phyloP scores from a whole-genome alignment of 2,113 vertebrate genomes.

The Manacus vitellinus region DNA sequence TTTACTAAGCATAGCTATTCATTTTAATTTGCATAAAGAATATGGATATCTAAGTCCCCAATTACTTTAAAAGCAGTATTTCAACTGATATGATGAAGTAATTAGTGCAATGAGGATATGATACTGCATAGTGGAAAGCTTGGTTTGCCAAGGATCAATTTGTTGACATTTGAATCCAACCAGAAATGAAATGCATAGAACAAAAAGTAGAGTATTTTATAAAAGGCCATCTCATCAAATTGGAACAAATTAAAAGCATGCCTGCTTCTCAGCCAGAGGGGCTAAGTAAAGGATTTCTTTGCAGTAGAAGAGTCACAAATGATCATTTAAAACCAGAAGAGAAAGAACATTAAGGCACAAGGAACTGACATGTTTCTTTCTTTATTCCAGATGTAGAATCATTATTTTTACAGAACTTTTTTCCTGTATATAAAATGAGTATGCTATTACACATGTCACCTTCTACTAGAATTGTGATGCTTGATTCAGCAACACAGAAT shows the following conservation, averaged over 20 bases:
- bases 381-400: background rate
- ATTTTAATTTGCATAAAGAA: constrained; percentile 74
- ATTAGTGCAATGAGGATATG: constrained; percentile 59
- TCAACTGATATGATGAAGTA: constrained; percentile 49
- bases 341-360: background rate
- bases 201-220: constrained; percentile 4
- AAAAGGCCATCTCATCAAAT: constrained; percentile 20
- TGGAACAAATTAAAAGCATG: background rate
- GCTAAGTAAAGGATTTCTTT: background rate
- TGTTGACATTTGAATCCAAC: constrained; percentile 53
- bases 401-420: background rate
- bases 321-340: background rate
- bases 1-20: constrained; percentile 40
- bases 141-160: constrained; percentile 71
- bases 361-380: background rate
- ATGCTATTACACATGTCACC: background rate
- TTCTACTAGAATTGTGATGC: background rate
- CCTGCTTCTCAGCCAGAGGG: background rate
- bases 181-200: background rate
- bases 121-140: constrained; percentile 47
- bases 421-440: background rate
- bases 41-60: constrained; percentile 54
- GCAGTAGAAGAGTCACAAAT: background rate
- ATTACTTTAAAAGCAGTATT: constrained; percentile 76
- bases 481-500: background rate